Evolutionary conservation across 2,888 invertebrate species (phyloP), one percentile per base, ranked within the genome.

Genomic region (Andrena praecox): DNA sequence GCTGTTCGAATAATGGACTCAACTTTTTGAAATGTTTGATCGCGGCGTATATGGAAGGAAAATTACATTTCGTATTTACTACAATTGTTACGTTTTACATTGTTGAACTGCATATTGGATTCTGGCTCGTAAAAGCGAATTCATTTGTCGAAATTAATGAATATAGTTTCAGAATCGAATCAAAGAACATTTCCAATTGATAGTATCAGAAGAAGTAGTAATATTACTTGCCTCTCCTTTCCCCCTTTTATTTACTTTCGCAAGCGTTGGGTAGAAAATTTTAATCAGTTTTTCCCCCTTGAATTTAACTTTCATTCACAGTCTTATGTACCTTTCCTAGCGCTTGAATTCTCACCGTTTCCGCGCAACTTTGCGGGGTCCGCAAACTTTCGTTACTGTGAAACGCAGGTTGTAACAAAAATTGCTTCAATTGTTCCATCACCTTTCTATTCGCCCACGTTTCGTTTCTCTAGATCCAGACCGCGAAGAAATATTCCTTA

Each of bases 371-470:
- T n/a, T 16, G 5, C 12, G 27, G 20, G 7, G 48, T 29, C 31
- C n/a, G 29, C 60, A 42, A 29, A 70, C 52, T 80, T 79, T 42
- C 66, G 54, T 80, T 80, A 67, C 67, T 62, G 64, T 59, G 48
- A 67, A 62, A 50, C 60, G 29, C 27, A 29, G 20, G 16, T 52
- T 20, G 52, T 52, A 60, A 64, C 50, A 52, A 54, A 80, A 71
- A 71, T 80, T 64, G 42, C 60, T 71, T 66, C 16, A 71, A 70
- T 27, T 66, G 66, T 71, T 67, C 52, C 80, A 48, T 62, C 35
- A 54, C 42, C 35, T 80, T 35, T 29, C 52, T 10, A 35, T 82
- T 70, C 56, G 27, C 31, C 42, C 16, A 24, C 56, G n/a, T 56
- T 48, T 33, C 35, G 33, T n/a, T 16, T 0, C 54, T 8, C 42